Evolutionary conservation across 2,888 invertebrate genomes (phyloP).

Genomic region (Melikaiella ostensackeni): DNA sequence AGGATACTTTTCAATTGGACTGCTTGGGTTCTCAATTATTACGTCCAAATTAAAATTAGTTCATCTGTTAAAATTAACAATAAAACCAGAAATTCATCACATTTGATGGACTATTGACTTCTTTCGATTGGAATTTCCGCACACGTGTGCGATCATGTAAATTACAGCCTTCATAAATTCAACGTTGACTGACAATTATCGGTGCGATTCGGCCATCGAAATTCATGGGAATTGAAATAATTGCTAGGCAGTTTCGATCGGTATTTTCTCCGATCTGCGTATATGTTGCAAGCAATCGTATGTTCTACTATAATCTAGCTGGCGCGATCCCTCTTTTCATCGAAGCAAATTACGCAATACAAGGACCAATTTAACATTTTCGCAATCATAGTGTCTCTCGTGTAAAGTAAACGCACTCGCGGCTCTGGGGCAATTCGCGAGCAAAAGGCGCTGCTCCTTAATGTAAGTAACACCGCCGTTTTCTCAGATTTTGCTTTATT

Average conservation of each 20-base stretch:
- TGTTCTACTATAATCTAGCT: slow-evolving; percentile 2
- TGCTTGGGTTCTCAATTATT: background rate
- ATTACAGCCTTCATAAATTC: slow-evolving; percentile 67
- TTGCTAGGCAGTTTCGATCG: slow-evolving; percentile 61
- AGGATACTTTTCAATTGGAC: background rate
- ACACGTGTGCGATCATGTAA: slow-evolving; percentile 48
- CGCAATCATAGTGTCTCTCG: slow-evolving; percentile 45
- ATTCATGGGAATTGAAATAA: slow-evolving; percentile 58
- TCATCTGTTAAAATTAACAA: slow-evolving; percentile 1
- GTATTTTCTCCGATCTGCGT: slow-evolving; percentile 32
- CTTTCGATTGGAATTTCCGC: slow-evolving; percentile 57
- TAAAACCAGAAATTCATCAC: background rate
- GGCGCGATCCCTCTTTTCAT: slow-evolving; percentile 29
- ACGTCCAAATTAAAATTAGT: background rate
- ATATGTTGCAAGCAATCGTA: slow-evolving; percentile 40
- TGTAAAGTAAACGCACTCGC: slow-evolving; percentile 45
- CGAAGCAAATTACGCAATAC: slow-evolving; percentile 49
- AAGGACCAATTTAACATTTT: slow-evolving; percentile 52
- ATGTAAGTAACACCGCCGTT: slow-evolving; percentile 48
- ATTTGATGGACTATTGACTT: slow-evolving; percentile 2
- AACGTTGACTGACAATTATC: slow-evolving; percentile 64
- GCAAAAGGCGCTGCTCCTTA: too few species aligned
- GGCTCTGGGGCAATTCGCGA: slow-evolving; percentile 43
- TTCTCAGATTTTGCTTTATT: slow-evolving; percentile 55
- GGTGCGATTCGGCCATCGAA: slow-evolving; percentile 54